These are phyloP conservation scores for Bradypodion pumilum DNA, from an alignment of 2,797 vertebrate genomes.

Conservation along the genomic window DNA sequence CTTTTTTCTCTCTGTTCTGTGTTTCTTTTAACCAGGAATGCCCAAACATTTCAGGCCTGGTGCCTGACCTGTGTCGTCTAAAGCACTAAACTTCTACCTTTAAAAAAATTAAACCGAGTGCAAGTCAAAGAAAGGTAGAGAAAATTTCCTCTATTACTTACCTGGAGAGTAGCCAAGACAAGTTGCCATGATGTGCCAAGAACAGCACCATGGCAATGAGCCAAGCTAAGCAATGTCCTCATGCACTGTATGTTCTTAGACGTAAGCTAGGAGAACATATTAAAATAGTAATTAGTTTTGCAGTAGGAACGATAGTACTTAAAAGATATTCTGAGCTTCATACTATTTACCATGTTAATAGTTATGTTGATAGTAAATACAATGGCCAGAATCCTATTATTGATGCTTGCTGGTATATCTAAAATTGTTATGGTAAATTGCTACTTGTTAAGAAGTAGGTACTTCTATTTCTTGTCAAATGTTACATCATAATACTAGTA, in stretches of 20 bases:
- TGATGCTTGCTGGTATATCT: too few relatives aligned
- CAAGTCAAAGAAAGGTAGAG: constrained; percentile 11
- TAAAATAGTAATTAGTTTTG: neutral
- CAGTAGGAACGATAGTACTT: constrained; percentile 14
- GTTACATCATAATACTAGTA: too few relatives aligned
- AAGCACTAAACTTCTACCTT: neutral
- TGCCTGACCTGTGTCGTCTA: neutral
- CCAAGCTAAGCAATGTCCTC: constrained; percentile 94
- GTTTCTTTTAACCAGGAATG: neutral
- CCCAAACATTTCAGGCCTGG: too few relatives aligned
- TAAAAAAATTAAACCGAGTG: neutral
- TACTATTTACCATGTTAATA: constrained; percentile 21
- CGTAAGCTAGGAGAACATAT: constrained; percentile 81
- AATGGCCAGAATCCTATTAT: neutral
- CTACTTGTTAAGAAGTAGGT: too few relatives aligned
- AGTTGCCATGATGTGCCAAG: constrained; percentile 98
- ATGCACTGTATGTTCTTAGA: constrained; percentile 99
- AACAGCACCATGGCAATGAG: constrained; percentile 94
- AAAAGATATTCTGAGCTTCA: constrained; percentile 12
- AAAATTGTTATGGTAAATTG: too few relatives aligned
- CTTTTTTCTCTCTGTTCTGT: neutral
- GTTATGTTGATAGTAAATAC: neutral
- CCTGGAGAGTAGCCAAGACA: constrained; percentile 97
- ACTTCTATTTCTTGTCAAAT: too few relatives aligned
- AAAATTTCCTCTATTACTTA: constrained; percentile 63